Evolutionary conservation across 2,797 vertebrate species (phyloP).

Genomic region (Pipistrellus nathusii): DNA sequence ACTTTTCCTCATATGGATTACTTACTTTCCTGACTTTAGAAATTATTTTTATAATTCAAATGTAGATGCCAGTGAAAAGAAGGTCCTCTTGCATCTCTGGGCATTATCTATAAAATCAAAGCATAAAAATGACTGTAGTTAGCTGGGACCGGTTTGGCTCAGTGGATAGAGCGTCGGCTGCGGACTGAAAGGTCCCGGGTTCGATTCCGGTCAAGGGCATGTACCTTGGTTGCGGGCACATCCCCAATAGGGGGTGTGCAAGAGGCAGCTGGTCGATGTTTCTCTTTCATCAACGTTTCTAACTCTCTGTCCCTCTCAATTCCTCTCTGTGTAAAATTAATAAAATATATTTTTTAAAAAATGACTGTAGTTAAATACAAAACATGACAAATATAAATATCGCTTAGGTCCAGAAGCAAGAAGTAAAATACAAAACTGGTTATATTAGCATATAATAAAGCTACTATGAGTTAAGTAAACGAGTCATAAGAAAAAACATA

Average conservation of each 20-base stretch:
- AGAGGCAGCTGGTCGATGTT: no score
- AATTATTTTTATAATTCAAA: constrained; percentile 20
- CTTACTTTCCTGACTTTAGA: neutral
- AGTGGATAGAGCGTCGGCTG: no score
- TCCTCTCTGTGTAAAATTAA: no score
- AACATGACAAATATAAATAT: constrained; percentile 36
- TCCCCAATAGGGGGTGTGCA: no score
- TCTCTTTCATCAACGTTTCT: no score
- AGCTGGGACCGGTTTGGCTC: no score
- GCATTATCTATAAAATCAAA: constrained; percentile 59
- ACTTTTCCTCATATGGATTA: neutral
- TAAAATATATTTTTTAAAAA: no score
- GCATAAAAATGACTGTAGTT: neutral
- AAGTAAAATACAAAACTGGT: neutral
- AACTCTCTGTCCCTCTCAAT: no score
- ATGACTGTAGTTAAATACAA: constrained; percentile 24
- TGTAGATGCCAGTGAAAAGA: constrained; percentile 5
- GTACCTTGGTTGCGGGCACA: no score
- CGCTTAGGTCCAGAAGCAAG: neutral
- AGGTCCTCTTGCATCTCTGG: neutral
- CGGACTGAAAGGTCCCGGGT: no score
- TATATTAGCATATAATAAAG: neutral
- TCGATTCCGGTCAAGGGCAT: no score
- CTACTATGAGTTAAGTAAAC: neutral
- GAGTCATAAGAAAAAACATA: neutral